phyloP scores from a whole-genome alignment of 1,140 invertebrate genomes.

The Mesaphorura yosii region DNA sequence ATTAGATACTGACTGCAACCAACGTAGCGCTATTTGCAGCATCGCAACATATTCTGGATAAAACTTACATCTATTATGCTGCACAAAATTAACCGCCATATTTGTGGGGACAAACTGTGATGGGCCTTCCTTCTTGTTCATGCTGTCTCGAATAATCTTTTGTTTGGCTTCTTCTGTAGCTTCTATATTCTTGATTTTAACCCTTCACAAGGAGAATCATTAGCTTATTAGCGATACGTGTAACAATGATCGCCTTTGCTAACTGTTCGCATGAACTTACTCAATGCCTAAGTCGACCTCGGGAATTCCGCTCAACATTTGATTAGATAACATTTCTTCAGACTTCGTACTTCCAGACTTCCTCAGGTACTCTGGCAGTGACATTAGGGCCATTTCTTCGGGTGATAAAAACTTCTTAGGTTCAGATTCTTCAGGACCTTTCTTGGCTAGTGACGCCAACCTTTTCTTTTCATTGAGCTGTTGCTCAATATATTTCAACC shows the following conservation, averaged over 20 bases:
- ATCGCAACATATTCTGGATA: constrained; percentile 1
- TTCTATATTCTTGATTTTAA: constrained; percentile 95
- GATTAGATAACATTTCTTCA: constrained; percentile 98
- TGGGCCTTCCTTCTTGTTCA: constrained; percentile 84
- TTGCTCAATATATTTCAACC: constrained; percentile 94
- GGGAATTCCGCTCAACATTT: constrained; percentile 99
- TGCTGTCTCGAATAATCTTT: constrained; percentile 71
- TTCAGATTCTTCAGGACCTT: constrained; percentile 32
- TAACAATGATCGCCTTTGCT: background rate
- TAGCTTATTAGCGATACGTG: background rate
- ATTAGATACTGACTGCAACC: background rate
- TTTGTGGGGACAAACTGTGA: constrained; percentile 95
- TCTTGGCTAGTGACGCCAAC: background rate
- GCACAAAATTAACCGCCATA: constrained; percentile 95
- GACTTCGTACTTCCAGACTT: constrained; percentile 67
- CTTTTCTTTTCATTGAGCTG: constrained; percentile 70
- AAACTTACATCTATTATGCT: constrained; percentile 79
- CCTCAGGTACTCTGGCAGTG: constrained; percentile 74
- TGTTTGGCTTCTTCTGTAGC: constrained; percentile 95
- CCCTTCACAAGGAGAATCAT: constrained; percentile 42
- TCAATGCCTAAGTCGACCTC: constrained; percentile 98
- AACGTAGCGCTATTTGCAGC: background rate
- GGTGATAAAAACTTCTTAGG: constrained; percentile 63
- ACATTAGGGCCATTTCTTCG: constrained; percentile 70
- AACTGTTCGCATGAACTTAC: constrained; percentile 40